phyloP scores from a whole-genome alignment of 1,140 invertebrate species.

The Tenebrio molitor region DNA sequence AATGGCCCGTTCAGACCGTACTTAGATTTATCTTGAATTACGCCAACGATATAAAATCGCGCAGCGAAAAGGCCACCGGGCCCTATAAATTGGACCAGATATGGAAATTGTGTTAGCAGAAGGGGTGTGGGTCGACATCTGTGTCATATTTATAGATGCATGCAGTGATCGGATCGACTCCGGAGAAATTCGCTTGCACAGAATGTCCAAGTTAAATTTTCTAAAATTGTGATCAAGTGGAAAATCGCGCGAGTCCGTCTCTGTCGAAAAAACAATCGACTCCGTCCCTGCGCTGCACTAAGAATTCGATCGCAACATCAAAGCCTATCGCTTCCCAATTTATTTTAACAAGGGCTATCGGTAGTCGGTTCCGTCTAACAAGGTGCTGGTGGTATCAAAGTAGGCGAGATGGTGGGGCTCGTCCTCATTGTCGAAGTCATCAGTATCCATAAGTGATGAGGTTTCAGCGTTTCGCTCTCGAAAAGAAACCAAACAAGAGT shows the following conservation, averaged over 20 bases:
- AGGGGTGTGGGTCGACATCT: too few species aligned
- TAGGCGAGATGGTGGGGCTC: slow-evolving; percentile 30
- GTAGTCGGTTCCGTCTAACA: slow-evolving; percentile 39
- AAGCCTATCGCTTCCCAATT: slow-evolving; percentile 42
- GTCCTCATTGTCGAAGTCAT: slow-evolving; percentile 44
- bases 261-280: slow-evolving; percentile 3
- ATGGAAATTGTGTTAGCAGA: too few species aligned
- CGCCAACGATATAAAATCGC: slow-evolving; percentile 1
- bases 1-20: slow-evolving; percentile 37
- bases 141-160: too few species aligned
- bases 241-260: neutral
- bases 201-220: too few species aligned
- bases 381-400: slow-evolving; percentile 44
- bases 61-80: neutral
- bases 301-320: slow-evolving; percentile 35
- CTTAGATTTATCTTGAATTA: slow-evolving; percentile 41
- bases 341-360: slow-evolving; percentile 44
- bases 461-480: slow-evolving; percentile 35
- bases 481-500: slow-evolving; percentile 37
- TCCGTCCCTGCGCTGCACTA: slow-evolving; percentile 10
- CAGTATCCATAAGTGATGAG: slow-evolving; percentile 46
- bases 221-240: too few species aligned
- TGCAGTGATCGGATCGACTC: too few species aligned
- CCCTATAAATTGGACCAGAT: slow-evolving; percentile 4
- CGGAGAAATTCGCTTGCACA: too few species aligned